Evolutionary conservation across 2,888 invertebrate genomes (phyloP), one percentile per base, ranked within the genome.

Genomic region (Eristalis intricaria): DNA sequence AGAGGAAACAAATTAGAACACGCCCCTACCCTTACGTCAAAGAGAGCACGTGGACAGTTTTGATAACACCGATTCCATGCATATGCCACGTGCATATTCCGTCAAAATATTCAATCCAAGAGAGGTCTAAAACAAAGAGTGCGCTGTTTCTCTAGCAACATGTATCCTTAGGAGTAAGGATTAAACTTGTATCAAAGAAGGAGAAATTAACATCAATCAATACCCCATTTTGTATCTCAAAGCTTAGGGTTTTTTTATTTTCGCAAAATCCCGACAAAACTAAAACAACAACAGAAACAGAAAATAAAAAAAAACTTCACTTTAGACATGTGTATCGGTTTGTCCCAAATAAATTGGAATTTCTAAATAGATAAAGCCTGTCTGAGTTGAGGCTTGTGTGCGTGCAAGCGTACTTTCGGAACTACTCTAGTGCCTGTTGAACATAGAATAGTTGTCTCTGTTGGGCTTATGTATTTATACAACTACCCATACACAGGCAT

Each of bases 21-120:
- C 91, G 92, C 92, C 91, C 91, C 91, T 92, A 91, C 90, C 91
- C 91, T 91, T 91, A 91, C 90, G 90, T 91, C 91, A 91, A 90
- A 89, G 90, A 89, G 90, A 91, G 91, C 92, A 92, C 92, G 92
- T 91, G 92, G 92, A 90, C 89, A 90, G 84, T 88, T 85, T 89
- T 84, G 88, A 84, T 84, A 87, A 87, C 84, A 87, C 87, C 84
- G 68, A n/a, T 87, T 73, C 19, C 84, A 86, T 83, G 84, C 84
- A 69, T 65, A 73, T 69, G 84, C 87, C 87, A 87, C 87, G 87
- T 87, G 87, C 76, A 76, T 83, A 15, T 29, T 38, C 23, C 60
- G 13, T 73, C 71, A 64, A 76, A 32, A 77, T 63, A 82, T 43
- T 58, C 68, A 79, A 70, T 35, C 26, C 8, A 22, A 26, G 26